Percentiles rank a stretch among this genome's conserved stretches.
Evolutionary conservation across 2,888 invertebrate genomes (phyloP).

Genomic region (Agrochola lychnidis): DNA sequence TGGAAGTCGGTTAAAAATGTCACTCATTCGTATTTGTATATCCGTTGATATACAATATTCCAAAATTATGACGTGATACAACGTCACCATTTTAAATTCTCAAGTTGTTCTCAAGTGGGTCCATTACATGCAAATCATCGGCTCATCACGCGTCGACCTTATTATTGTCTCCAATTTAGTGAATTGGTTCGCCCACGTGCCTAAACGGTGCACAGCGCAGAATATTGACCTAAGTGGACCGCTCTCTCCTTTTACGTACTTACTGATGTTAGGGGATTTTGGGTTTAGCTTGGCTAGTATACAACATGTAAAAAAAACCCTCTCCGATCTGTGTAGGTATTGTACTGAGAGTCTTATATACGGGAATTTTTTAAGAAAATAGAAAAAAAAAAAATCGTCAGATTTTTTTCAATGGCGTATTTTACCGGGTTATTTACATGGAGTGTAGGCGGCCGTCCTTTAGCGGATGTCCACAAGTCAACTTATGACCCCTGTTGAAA

Average conservation of each 20-base stretch:
- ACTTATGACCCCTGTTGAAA: too few species aligned
- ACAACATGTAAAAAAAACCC: too few species aligned
- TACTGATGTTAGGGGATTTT: background rate
- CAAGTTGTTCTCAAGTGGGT: slow-evolving; percentile 28
- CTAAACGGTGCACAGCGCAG: slow-evolving; percentile 7
- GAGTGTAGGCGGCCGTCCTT: too few species aligned
- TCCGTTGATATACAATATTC: background rate
- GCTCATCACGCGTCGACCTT: slow-evolving; percentile 63
- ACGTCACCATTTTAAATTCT: slow-evolving; percentile 28
- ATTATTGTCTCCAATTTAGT: slow-evolving; percentile 70
- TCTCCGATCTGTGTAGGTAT: too few species aligned
- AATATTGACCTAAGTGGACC: slow-evolving; percentile 45
- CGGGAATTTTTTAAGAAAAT: too few species aligned
- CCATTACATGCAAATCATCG: slow-evolving; percentile 57
- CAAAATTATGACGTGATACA: background rate
- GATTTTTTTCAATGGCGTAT: too few species aligned
- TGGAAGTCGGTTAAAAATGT: too few species aligned
- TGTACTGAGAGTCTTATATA: too few species aligned
- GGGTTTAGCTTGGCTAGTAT: background rate
- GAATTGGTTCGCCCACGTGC: slow-evolving; percentile 65
- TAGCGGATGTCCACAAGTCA: too few species aligned
- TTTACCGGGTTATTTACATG: too few species aligned
- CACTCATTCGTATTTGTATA: too few species aligned
- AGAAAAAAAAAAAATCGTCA: too few species aligned
- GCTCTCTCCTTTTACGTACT: slow-evolving; percentile 35